Conservation (phyloP, 2,888 invertebrate genomes). For the Auanema freiburgensis region DNA sequence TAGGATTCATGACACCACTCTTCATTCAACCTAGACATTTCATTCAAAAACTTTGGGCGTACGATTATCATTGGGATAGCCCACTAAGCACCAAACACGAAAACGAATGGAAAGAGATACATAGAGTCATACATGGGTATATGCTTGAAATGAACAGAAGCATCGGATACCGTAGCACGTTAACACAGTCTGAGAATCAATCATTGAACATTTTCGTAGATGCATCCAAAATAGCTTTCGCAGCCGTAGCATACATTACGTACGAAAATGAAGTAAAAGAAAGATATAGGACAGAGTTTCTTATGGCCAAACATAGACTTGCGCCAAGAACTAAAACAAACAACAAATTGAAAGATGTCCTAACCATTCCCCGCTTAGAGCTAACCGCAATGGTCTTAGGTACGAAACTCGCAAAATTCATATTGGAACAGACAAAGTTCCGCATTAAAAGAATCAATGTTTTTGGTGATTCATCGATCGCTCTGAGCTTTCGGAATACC, state of each 20-base stretch:
- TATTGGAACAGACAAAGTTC: neutral
- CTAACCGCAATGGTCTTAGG: conserved; percentile 4
- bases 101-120: conserved; percentile 8
- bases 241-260: neutral
- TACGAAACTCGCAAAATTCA: neutral
- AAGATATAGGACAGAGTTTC: neutral
- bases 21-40: neutral
- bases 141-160: neutral
- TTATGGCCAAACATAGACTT: neutral
- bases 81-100: neutral
- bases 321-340: neutral
- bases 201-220: neutral
- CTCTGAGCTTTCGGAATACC: neutral
- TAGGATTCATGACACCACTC: neutral
- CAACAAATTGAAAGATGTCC: neutral
- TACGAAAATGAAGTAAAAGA: neutral
- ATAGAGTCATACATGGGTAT: conserved; percentile 8
- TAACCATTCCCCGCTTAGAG: conserved; percentile 7
- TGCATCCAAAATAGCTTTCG: conserved; percentile 1
- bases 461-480: conserved; percentile 4
- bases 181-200: neutral
- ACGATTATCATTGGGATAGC: neutral
- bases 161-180: neutral
- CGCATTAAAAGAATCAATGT: neutral
- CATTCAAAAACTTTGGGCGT: conserved; percentile 2